These are phyloP conservation scores for Caenorhabditis brenneri DNA, from an alignment of 1,140 invertebrate species.

Conservation along the genomic window DNA sequence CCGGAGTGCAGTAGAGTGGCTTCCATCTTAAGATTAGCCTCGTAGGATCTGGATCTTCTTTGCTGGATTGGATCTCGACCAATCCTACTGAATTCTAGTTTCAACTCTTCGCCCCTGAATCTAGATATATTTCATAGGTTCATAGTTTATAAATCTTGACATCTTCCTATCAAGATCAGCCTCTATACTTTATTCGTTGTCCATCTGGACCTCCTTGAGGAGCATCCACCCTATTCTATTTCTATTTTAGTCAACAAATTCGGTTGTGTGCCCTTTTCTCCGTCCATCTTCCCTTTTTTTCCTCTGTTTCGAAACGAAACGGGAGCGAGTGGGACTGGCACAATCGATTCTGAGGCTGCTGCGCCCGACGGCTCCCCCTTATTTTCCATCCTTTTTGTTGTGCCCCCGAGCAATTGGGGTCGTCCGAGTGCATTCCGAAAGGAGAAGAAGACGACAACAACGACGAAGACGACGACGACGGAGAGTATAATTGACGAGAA, in stretches of 20 bases:
- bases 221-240: not conserved
- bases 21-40: too few relatives aligned
- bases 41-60: too few relatives aligned
- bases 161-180: slow-evolving; percentile 4
- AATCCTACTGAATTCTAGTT: too few relatives aligned
- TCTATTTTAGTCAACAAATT: not conserved
- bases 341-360: slow-evolving; percentile 21
- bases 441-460: not conserved
- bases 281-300: not conserved
- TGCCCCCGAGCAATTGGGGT: slow-evolving; percentile 14
- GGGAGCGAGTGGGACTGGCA: not conserved
- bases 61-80: too few relatives aligned
- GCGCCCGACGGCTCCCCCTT: not conserved
- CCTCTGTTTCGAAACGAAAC: slow-evolving; percentile 24
- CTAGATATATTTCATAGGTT: not conserved
- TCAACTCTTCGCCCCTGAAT: not conserved
- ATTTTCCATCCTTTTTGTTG: slow-evolving; percentile 5
- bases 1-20: not conserved
- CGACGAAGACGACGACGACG: not conserved
- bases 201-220: too few relatives aligned
- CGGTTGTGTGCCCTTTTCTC: not conserved
- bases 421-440: slow-evolving; percentile 21
- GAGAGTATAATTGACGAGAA: slow-evolving; percentile 40
- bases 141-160: not conserved
- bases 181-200: not conserved